A percentile compares a stretch with the other conserved stretches of the same genome.
Evolutionary conservation across 2,888 invertebrate species (phyloP).

Genomic region (Leptopilina myrica): DNA sequence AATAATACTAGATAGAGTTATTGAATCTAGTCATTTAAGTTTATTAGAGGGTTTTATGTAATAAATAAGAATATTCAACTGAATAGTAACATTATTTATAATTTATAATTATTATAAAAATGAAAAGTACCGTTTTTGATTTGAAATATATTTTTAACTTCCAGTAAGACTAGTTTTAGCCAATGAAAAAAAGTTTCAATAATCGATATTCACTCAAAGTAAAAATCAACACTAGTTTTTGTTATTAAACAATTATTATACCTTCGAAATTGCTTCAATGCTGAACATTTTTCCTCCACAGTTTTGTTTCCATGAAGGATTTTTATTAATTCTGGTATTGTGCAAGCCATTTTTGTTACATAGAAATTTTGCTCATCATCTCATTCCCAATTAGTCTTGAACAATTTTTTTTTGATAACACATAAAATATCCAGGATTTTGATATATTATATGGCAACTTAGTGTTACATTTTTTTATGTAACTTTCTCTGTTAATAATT

Average conservation of each 20-base stretch:
- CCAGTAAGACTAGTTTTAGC: not conserved
- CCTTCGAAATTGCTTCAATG: constrained; percentile 2
- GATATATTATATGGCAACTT: not conserved
- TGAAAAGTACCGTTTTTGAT: not conserved
- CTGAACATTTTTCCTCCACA: constrained; percentile 26
- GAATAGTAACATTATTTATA: too few relatives aligned
- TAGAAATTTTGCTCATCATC: constrained; percentile 10
- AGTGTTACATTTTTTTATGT: constrained; percentile 9
- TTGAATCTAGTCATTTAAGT: too few relatives aligned
- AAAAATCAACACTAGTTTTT: not conserved
- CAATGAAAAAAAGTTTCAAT: not conserved
- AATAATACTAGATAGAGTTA: too few relatives aligned
- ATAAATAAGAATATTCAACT: too few relatives aligned
- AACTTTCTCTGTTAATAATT: not conserved
- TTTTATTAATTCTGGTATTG: not conserved
- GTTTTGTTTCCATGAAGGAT: constrained; percentile 6
- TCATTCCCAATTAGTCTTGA: constrained; percentile 17
- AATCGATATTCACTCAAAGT: constrained; percentile 8
- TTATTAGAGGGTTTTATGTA: too few relatives aligned
- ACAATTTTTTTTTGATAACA: not conserved
- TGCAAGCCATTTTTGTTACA: constrained; percentile 26
- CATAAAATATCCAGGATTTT: constrained; percentile 4
- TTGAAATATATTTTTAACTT: not conserved
- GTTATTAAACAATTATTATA: not conserved
- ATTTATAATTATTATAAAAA: not conserved